phyloP scores from a whole-genome alignment of 2,888 invertebrate species.

The Cynaeus angustus region DNA sequence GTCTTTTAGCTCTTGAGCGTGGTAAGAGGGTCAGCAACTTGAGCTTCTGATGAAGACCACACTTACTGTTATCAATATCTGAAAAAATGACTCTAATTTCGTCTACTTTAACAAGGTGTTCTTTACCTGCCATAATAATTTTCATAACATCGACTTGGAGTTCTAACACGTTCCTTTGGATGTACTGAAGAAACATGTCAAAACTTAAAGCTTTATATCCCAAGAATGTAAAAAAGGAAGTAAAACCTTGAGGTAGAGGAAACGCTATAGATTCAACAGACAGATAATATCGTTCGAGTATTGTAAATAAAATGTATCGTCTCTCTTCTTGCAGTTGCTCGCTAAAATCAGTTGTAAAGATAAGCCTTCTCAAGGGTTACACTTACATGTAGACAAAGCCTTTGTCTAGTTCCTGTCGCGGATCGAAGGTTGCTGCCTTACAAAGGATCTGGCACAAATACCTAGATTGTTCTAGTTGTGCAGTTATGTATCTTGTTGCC shows the following conservation, averaged over 20 bases:
- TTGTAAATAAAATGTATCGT: slow-evolving; percentile 82
- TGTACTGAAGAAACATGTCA: slow-evolving; percentile 88
- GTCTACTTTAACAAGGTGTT: too few relatives aligned
- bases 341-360: slow-evolving; percentile 69
- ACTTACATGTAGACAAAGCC: slow-evolving; percentile 87
- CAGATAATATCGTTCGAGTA: slow-evolving; percentile 87
- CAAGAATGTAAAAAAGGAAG: slow-evolving; percentile 91
- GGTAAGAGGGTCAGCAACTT: slow-evolving; percentile 83
- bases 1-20: slow-evolving; percentile 83
- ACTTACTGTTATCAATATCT: slow-evolving; percentile 73
- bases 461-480: slow-evolving; percentile 87
- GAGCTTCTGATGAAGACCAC: slow-evolving; percentile 81
- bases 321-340: slow-evolving; percentile 83
- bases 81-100: slow-evolving; percentile 3
- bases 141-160: slow-evolving; percentile 92
- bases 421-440: slow-evolving; percentile 80
- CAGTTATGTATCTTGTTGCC: slow-evolving; percentile 86
- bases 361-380: too few relatives aligned
- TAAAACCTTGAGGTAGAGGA: slow-evolving; percentile 89
- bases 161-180: slow-evolving; percentile 88
- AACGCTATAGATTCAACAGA: slow-evolving; percentile 87
- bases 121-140: slow-evolving; percentile 83
- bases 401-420: slow-evolving; percentile 80
- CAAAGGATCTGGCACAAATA: slow-evolving; percentile 84
- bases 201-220: slow-evolving; percentile 86